Conservation (phyloP, 2,113 vertebrate species). For the Pipa parva region DNA sequence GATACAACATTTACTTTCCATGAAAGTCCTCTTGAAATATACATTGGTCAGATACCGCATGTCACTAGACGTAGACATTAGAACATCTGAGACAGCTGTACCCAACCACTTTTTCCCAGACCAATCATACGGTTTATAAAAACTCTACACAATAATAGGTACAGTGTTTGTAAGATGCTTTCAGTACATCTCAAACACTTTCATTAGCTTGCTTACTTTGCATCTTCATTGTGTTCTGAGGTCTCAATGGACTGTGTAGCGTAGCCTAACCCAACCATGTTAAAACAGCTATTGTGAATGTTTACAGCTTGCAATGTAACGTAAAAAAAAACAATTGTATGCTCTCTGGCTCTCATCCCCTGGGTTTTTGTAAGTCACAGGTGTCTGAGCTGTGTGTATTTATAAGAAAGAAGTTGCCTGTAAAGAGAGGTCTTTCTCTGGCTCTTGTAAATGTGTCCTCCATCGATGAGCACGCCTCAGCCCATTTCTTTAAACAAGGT, state of each 20-base stretch:
- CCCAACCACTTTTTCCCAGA: neutral
- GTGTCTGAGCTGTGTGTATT: constrained; percentile 71
- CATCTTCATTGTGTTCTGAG: constrained; percentile 39
- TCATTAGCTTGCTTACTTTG: constrained; percentile 12
- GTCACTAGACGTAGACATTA: neutral
- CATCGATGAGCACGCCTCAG: constrained; percentile 72
- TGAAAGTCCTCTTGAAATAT: neutral
- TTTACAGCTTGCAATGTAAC: constrained; percentile 57
- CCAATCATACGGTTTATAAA: neutral
- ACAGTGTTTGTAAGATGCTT: neutral
- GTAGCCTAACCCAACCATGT: constrained; percentile 39
- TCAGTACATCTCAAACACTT: neutral
- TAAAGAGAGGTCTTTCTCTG: constrained; percentile 64
- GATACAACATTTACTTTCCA: too few relatives aligned
- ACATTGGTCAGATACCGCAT: too few relatives aligned
- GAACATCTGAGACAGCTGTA: neutral
- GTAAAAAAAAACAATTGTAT: constrained; percentile 51
- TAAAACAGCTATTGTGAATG: constrained; percentile 45
- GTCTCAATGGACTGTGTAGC: constrained; percentile 27
- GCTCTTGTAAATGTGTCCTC: constrained; percentile 74
- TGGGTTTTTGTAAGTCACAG: constrained; percentile 72
- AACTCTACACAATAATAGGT: neutral
- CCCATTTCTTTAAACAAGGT: constrained; percentile 82
- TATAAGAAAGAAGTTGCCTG: constrained; percentile 64
- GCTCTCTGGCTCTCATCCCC: constrained; percentile 34